A percentile compares a stretch with the other conserved stretches of the same genome.
Evolutionary conservation across 1,140 invertebrate genomes (phyloP).

Genomic region (Laupala kohalensis): DNA sequence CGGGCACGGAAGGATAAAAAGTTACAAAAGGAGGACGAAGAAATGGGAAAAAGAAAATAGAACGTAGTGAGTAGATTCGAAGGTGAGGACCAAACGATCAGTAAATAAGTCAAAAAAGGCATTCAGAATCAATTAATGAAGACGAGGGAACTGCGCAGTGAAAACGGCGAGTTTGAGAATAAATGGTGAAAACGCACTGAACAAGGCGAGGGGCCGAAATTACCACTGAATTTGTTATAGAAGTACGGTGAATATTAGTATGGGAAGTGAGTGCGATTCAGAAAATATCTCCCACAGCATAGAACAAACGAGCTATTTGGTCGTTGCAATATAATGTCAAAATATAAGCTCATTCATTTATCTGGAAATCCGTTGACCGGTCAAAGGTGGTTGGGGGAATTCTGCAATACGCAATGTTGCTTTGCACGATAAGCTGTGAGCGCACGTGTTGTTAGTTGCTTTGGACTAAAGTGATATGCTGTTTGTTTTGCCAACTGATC

Average conservation of each 20-base stretch:
- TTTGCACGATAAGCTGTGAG: background rate
- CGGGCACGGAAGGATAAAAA: background rate
- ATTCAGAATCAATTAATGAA: background rate
- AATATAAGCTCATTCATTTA: background rate
- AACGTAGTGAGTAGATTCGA: background rate
- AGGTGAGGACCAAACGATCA: background rate
- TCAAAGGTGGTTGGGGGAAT: too few relatives aligned
- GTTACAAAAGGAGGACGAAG: background rate
- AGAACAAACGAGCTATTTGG: too few relatives aligned
- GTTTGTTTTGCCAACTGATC: background rate
- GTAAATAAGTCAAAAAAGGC: background rate
- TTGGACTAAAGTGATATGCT: background rate
- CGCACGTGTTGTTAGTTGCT: background rate
- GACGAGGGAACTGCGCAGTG: background rate
- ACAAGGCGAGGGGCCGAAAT: too few relatives aligned
- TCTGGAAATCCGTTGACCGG: too few relatives aligned
- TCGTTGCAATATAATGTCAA: background rate
- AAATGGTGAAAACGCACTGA: too few relatives aligned
- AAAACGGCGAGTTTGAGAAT: too few relatives aligned
- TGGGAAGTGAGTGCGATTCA: too few relatives aligned
- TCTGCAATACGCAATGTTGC: too few relatives aligned
- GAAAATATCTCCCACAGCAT: too few relatives aligned
- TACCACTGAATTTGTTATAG: too few relatives aligned
- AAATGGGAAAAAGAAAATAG: background rate
- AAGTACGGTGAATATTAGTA: too few relatives aligned